These are phyloP conservation scores for Lateolabrax maculatus DNA, from an alignment of 2,797 vertebrate species.

Conservation along the genomic window DNA sequence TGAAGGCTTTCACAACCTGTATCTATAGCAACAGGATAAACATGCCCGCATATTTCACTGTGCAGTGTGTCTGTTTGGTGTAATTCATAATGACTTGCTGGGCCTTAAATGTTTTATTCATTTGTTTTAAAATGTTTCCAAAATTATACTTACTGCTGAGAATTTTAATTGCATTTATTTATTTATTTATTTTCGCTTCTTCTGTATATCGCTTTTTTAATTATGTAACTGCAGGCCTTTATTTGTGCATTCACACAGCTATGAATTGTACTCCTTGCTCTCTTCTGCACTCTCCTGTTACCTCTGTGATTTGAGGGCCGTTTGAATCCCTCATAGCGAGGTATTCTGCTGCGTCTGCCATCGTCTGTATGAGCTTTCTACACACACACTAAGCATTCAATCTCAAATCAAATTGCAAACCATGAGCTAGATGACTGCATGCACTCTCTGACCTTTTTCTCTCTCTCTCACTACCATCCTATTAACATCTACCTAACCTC, in stretches of 20 bases:
- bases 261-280: neutral
- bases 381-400: neutral
- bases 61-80: neutral
- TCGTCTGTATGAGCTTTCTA: too few species aligned
- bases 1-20: neutral
- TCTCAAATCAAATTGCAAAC: neutral
- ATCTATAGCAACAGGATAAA: constrained; percentile 3
- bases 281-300: neutral
- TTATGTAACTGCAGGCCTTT: neutral
- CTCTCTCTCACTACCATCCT: neutral
- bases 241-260: neutral
- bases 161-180: neutral
- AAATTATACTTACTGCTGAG: constrained; percentile 3
- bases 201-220: too few species aligned
- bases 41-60: neutral
- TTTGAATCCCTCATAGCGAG: neutral
- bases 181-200: neutral
- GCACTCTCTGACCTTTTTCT: neutral
- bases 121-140: neutral
- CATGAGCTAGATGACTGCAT: neutral
- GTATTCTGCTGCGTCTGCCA: too few species aligned
- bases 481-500: neutral
- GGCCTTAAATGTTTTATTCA: neutral
- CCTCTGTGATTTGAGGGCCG: neutral
- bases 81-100: neutral